Evolutionary conservation across 2,797 vertebrate genomes (phyloP), one percentile per base, ranked within the genome.

Genomic region (Anisognathus igniventris): DNA sequence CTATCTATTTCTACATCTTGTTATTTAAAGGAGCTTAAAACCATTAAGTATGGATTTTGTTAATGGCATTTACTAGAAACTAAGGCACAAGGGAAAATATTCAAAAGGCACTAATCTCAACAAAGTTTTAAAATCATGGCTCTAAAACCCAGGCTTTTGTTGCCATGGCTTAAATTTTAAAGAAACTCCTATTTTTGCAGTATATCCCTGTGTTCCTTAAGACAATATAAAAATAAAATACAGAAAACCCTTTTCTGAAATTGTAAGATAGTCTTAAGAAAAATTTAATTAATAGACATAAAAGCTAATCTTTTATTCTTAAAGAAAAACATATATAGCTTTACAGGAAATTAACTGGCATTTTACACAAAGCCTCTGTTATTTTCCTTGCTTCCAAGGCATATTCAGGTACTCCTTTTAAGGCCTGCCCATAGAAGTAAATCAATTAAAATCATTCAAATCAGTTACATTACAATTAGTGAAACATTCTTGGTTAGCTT

Each of bases 361-460:
- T 39, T 88, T 89, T 64, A 76, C 74, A 93, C 39, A 91, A 95
- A 95, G 35, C 12, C 13, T 40, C 45, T 71, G 35, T 53, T 96
- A 31, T 81, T 91, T 78, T 65, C 44, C 84, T 74, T 78, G 19
- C 51, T 93, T 80, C 53, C 39, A 76, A 39, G 40, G 40, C 30
- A 51, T 42, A 76, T 70, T 75, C 85, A 90, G 92, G 81, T 86
- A 44, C 15, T 67, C 21, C 35, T 94, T 94, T 95, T 83, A 79
- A 87, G 75, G 65, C 30, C 53, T 45, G 81, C 51, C 48, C 42
- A 39, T 7, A 79, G 70, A 54, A 85, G 18, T 86, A 95, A 95
- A 88, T 95, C 64, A 96, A 94, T 95, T 97, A 94, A 95, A 89
- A 27, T 88, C 74, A 91, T 87, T 88, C 68, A 88, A 94, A 92